Base-by-base conservation (phyloP, 1,140 invertebrate genomes). In the Chymomyza costata region DNA sequence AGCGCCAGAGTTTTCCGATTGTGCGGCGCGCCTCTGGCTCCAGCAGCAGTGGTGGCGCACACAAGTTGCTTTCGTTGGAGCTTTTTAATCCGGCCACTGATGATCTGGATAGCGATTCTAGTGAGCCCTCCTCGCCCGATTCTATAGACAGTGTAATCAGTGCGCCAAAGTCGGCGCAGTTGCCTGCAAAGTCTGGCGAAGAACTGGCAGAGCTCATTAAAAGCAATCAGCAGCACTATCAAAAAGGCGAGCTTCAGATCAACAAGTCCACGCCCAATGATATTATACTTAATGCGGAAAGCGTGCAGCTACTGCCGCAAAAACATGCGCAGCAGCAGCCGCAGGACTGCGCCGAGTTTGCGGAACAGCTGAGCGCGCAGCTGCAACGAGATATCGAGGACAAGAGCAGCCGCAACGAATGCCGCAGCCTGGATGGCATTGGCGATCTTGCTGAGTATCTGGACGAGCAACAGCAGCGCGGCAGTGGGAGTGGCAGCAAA, bases 71-170 rank as follows among this genome's bases (percentile, higher is more conserved):
- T 46, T 93, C 93, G 1, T 85, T 95, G 41, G 95, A 96, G 82
- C 86, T 96, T 3, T 96, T 95, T 69, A 96, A 96, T 86, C 95
- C 94, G 1, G 94, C 95, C 71, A 95, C 92, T 5, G 95, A 96
- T 82, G 95, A 96, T 69, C 89, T 95, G 83, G 95, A 96, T 74
- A 95, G 93, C 65, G 94, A 96, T 82, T 95, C 93, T 1, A 94
- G 93, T 60, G 93, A 93, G 13, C 91, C 93, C 1, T 95, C 93
- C 0, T 95, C 94, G 0, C 94, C 94, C 1, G 93, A 95, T 76
- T 95, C 94, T 1, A 90, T 93, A 0, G 93, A 93, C 53, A 94
- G 93, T 67, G 93, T 95, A 2, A 94, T 95, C 38, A 94, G 92
- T 69, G 92, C 84, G 1, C 74, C 81, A 1, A 64, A 82, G 31